Conservation (phyloP, 2,113 vertebrate genomes). For the Mastomys natalensis region DNA sequence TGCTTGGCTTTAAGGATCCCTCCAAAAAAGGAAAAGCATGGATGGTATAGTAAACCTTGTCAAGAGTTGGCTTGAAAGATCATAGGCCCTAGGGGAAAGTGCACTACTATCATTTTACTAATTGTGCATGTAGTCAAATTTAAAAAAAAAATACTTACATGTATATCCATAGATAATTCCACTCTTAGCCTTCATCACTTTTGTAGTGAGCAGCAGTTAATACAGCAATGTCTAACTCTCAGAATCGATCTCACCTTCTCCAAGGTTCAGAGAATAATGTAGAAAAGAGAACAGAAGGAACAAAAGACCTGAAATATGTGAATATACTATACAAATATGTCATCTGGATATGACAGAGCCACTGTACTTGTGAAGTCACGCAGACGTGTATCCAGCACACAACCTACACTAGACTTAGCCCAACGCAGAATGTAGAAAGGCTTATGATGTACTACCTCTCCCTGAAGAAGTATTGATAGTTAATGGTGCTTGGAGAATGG, state of each 20-base stretch:
- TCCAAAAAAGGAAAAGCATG: neutral
- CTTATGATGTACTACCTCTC: neutral
- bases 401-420: neutral
- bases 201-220: neutral
- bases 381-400: no score
- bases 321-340: neutral
- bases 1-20: neutral
- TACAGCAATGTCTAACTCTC: neutral
- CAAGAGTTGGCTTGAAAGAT: neutral
- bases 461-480: neutral
- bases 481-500: neutral
- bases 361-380: neutral
- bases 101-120: neutral
- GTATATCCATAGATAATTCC: neutral
- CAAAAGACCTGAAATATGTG: neutral
- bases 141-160: neutral
- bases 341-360: neutral
- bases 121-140: neutral
- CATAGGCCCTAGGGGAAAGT: neutral
- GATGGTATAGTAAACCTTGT: neutral
- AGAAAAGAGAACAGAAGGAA: neutral
- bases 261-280: neutral
- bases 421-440: neutral
- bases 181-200: neutral
- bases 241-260: neutral